Evolutionary conservation across 2,797 vertebrate genomes (phyloP), one percentile per base, ranked within the genome.

Genomic region (Aldrovandia affinis): DNA sequence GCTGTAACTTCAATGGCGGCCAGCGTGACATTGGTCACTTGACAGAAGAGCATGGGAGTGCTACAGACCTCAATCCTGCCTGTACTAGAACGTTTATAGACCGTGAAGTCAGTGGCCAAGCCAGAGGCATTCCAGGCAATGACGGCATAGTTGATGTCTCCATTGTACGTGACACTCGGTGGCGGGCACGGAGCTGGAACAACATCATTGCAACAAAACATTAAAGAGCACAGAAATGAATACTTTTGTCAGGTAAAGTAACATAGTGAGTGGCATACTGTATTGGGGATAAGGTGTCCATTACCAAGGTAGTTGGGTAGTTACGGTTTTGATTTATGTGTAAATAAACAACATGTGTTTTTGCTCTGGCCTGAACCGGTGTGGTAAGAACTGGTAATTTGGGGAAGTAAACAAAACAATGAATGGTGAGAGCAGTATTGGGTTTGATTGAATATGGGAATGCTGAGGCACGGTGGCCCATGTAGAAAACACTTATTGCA

Each of bases 181-280:
- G 93, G 94, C 78, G 93, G 9, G 84, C 95, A 96, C 52, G 95
- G 93, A 44, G 85, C 96, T 96, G 91, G 65, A 82, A 83, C 44
- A 15, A 55, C 83, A 84, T 20, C 30, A 39, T 61, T 25, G 57
- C 2, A 15, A 14, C 10, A 75, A 55, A 36, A 39, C 28, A 63
- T 73, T 78, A 81, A 82, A 30, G 22, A 33, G 14, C 4, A n/a
- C 39, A 9, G 8, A 44, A n/a, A 20, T 77, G 73, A n/a, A 73
- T 42, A 42, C 68, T 15, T 73, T 42, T 6, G 33, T 36, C 33
- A 39, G 15, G 6, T 73, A 14, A 30, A 39, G 36, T 39, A 42
- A 73, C 68, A 73, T 42, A 39, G 25, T 10, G 8, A 44, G 9
- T 77, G 22, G 42, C 8, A 44, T 44, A 47, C 42, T 25, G 18